Percentiles rank a stretch among this genome's conserved stretches.
Conservation (phyloP, 2,797 vertebrate species). For the Carapus acus region DNA sequence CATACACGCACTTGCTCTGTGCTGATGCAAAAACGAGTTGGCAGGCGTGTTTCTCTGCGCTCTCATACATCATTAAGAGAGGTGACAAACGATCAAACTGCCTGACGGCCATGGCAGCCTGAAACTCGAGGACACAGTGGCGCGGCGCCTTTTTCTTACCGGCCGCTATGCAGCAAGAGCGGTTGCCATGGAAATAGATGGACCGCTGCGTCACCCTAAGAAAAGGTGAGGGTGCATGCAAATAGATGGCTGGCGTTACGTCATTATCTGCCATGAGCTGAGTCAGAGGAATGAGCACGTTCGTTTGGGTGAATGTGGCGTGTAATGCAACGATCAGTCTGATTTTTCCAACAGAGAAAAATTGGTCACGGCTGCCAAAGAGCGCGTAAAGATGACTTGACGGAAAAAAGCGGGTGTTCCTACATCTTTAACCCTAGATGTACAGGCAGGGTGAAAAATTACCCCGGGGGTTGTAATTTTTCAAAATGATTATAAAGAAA, state of each 20-base stretch:
- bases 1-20: constrained; percentile 2
- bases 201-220: constrained; percentile 31
- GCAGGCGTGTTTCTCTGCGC: not conserved
- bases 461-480: too few relatives aligned
- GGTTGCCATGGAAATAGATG: constrained; percentile 48
- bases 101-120: too few relatives aligned
- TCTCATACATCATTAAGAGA: not conserved
- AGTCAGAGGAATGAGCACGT: too few relatives aligned
- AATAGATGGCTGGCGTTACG: not conserved
- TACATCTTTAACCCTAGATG: too few relatives aligned
- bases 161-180: not conserved
- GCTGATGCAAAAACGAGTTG: not conserved
- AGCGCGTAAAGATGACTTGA: too few relatives aligned
- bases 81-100: not conserved
- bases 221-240: constrained; percentile 12
- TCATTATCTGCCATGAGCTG: not conserved
- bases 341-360: not conserved
- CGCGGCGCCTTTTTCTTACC: not conserved
- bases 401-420: too few relatives aligned
- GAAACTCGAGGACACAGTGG: not conserved
- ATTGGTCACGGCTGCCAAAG: constrained; percentile 4
- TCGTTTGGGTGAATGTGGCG: too few relatives aligned
- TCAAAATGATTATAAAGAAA: too few relatives aligned
- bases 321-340: too few relatives aligned
- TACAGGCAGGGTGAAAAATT: too few relatives aligned